Conservation (phyloP, 1,140 invertebrate genomes). For the Drosophila lini region DNA sequence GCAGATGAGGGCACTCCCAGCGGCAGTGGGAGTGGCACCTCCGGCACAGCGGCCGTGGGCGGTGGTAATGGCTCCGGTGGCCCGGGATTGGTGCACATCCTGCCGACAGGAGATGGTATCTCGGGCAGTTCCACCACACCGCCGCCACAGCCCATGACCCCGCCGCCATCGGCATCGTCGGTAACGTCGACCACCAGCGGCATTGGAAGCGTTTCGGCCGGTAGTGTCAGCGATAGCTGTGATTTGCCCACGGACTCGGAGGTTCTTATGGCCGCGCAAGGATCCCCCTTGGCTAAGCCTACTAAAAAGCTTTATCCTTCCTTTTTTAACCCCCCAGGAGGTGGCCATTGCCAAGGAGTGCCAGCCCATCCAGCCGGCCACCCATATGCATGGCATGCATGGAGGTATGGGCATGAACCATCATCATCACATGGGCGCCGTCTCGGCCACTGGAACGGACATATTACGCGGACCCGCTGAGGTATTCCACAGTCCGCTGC, state of each 20-base stretch:
- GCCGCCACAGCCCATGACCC: constrained; percentile 85
- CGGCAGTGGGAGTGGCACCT: constrained; percentile 33
- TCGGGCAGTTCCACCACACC: constrained; percentile 52
- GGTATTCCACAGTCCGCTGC: constrained; percentile 79
- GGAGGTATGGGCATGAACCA: constrained; percentile 41
- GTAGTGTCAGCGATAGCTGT: constrained; percentile 82
- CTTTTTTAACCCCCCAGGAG: constrained; percentile 85
- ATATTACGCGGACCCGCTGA: constrained; percentile 75
- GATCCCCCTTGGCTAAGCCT: no score
- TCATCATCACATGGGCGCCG: constrained; percentile 53
- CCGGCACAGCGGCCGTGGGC: constrained; percentile 78
- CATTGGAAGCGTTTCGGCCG: constrained; percentile 78
- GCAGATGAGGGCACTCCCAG: constrained; percentile 82
- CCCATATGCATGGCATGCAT: constrained; percentile 56
- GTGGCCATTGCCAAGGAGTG: constrained; percentile 88
- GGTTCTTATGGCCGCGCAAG: constrained; percentile 44
- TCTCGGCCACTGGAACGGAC: constrained; percentile 75
- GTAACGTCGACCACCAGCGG: constrained; percentile 83
- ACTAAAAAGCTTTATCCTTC: background rate
- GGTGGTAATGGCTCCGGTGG: constrained; percentile 17
- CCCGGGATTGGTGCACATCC: constrained; percentile 29
- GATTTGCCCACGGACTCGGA: constrained; percentile 83
- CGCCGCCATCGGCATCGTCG: constrained; percentile 81
- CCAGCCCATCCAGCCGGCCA: constrained; percentile 86
- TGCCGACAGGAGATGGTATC: constrained; percentile 41